Base-by-base conservation (phyloP, 2,888 invertebrate species). In the Octodonta nipae region DNA sequence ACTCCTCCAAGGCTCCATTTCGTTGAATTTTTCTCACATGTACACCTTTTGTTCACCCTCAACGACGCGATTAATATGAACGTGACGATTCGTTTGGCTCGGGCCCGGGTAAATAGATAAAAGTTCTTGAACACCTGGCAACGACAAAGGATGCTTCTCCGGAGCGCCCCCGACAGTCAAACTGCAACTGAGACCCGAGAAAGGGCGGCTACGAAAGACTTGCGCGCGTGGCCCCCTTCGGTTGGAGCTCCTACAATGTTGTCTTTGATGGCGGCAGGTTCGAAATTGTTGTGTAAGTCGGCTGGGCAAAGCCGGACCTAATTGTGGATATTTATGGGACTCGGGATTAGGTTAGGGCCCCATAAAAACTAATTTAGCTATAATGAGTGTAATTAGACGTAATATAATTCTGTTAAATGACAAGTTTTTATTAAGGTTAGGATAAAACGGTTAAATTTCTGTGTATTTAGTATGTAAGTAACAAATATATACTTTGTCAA, bases 1-100 rank as follows among this genome's bases (percentile, higher is more conserved):
- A 64, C 70, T 71, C 32, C 67, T 63, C 55, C 72, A 69, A 44
- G 68, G 65, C 27, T 56, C 56, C 37, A 38, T 44, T 22, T 28
- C 28, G 13, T 6, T 12, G 15, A 32, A 7, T 10, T 11, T 10
- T 11, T 10, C 22, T n/a, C 4, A 22, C 22, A 11, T 11, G 11
- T 11, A 22, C 22, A 22, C 22, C n/a, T 11, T 22, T 4, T 10
- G 10, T 22, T 22, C n/a, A 11, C n/a, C 22, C 10, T 11, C n/a
- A 22, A 22, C 22, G 4, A 22, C 22, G 4, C 22, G 22, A 22
- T 22, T n/a, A 10, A 11, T 22, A n/a, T 20, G 22, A n/a, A n/a
- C 11, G 22, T 22, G 22, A 10, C 22, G 11, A 11, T 11, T 4
- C 11, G 22, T 22, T 11, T 22, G 10, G n/a, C 22, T 11, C 11